Base-by-base conservation (phyloP, 2,888 invertebrate genomes). In the Scaptomyza polygonia region DNA sequence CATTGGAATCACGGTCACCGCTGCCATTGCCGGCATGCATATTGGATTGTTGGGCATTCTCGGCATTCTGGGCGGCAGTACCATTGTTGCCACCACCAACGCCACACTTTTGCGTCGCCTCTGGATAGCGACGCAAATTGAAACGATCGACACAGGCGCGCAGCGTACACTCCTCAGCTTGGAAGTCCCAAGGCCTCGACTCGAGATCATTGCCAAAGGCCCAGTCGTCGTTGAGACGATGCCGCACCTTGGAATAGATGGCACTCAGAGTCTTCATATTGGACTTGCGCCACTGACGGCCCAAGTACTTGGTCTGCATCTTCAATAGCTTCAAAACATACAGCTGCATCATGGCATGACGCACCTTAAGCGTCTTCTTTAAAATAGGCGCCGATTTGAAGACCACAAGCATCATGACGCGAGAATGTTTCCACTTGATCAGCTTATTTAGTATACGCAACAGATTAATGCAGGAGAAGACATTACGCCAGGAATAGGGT, bases 231-330 rank as follows among this genome's bases (percentile, higher is more conserved):
- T 99, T 99, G 43, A 99, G 93, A 57, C 99, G 94, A 92, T 99
- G 98, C 29, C 98, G 94, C 3, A 97, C 97, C 93, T 99, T 99
- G 63, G 98, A 96, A 91, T 99, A 99, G 89, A 99, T 99, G 63
- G 99, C 98, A 90, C 99, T 99, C 93, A 99, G 98, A 0, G 98
- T 98, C 92, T 99, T 99, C 99, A 99, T 99, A 91, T 99, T 99
- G 1, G 97, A 97, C 92, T 99, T 99, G 49, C 99, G 94, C 99
- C 99, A 99, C 90, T 99, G 99, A 11, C 99, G 93, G 0, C 99
- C 99, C 84, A 99, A 94, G 92, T 99, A 99, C 90, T 99, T 98
- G 0, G 99, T 99, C 93, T 99, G 99, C 98, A 99, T 99, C 93
- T 99, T 99, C 12, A 99, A 93, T 62, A 99, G 93, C 92, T 99